Percentiles rank a stretch among this genome's conserved stretches.
These are phyloP conservation scores for Diogma glabrata DNA, from an alignment of 2,888 invertebrate species.

Conservation along the genomic window DNA sequence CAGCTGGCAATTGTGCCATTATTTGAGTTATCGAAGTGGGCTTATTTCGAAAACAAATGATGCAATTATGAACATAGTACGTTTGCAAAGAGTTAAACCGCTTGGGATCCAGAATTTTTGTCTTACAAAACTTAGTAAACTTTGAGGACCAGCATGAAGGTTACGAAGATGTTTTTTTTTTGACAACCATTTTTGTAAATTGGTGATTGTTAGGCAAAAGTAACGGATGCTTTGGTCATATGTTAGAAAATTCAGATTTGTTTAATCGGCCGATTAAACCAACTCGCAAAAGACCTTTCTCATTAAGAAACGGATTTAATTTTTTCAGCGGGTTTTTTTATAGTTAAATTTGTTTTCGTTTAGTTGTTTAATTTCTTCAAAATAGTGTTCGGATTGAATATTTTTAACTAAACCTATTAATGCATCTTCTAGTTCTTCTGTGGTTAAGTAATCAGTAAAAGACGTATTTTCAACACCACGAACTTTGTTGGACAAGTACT, in stretches of 20 bases:
- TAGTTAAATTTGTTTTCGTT: not conserved
- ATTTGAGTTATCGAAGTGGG: not conserved
- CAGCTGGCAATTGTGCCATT: not conserved
- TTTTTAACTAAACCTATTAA: not conserved
- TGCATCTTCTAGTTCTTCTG: not conserved
- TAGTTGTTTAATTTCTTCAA: not conserved
- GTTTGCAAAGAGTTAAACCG: not conserved
- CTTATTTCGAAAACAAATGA: not conserved
- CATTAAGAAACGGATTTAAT: constrained; percentile 2
- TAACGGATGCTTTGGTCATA: not conserved
- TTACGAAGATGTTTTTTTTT: constrained; percentile 1
- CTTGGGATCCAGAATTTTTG: not conserved
- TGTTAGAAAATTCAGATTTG: not conserved
- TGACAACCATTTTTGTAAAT: not conserved
- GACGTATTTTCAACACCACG: not conserved
- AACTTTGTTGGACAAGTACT: not conserved
- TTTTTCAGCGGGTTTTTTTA: not conserved
- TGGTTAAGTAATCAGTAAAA: not conserved
- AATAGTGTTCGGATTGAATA: not conserved
- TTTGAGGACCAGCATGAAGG: not conserved
- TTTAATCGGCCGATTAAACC: not conserved
- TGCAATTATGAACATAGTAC: not conserved
- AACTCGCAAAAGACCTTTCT: not conserved
- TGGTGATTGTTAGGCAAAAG: not conserved
- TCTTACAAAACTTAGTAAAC: not conserved